Evolutionary conservation across 2,797 vertebrate species (phyloP), one percentile per base, ranked within the genome.

Genomic region (Amniataba percoides): DNA sequence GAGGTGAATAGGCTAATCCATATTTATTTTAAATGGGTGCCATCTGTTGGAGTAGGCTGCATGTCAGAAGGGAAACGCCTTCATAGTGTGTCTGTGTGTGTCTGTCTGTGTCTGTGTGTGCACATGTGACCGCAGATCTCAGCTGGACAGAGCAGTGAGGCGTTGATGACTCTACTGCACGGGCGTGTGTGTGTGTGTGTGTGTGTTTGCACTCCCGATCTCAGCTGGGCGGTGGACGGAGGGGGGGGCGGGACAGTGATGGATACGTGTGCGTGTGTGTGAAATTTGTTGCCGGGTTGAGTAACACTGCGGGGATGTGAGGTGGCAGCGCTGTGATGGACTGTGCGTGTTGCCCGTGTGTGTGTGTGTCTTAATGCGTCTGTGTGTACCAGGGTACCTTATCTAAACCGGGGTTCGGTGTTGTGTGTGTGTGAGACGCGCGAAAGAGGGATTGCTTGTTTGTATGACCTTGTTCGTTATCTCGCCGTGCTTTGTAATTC

Each of bases 21-120:
- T 90, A 88, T 93, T 92, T 90, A 88, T 89, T 87, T 87, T 80
- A 89, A 94, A 92, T 90, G 87, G 77, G 25, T 75, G 82, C 93
- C 93, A 92, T 93, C 92, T 94, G 91, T 89, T 87, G 84, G 76
- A 83, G 71, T 67, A 31, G 67, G 81, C 76, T 69, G 78, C 27
- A 71, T 76, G 83, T 92, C 83, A 82, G 66, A 79, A 79, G 78
- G 75, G 71, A 65, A 46, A 10, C 55, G 31, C 84, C 75, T 71
- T 77, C 31, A 16, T 74, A 46, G 10, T 64, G 72, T 57, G 46
- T 63, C 25, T 64, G 73, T 58, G 43, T 51, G 79, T 25, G 55
- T 64, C 49, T 46, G 56, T 64, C 71, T 58, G 43, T 51, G 79
- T 25, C 49, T 64, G 53, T 46, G 56, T 43, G 77, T n/a, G 19